These are phyloP conservation scores for Aphidius colemani DNA, from an alignment of 2,888 invertebrate species.

Conservation along the genomic window DNA sequence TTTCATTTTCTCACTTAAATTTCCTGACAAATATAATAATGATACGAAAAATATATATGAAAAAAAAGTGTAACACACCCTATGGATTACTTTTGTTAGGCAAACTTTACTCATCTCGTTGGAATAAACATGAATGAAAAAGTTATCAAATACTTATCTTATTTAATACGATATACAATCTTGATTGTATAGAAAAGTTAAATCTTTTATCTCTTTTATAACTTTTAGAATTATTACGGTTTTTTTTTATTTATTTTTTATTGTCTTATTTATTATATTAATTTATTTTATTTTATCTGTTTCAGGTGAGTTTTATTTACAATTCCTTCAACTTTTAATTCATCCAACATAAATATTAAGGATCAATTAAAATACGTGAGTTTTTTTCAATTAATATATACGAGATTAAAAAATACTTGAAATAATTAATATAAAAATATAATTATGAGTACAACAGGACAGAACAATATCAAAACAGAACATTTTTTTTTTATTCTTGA, in stretches of 20 bases:
- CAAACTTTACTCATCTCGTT: slow-evolving; percentile 23
- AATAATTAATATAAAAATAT: no score
- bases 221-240: slow-evolving; percentile 23
- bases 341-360: neutral
- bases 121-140: slow-evolving; percentile 15
- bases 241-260: slow-evolving; percentile 2
- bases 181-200: slow-evolving; percentile 14
- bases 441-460: neutral
- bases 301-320: slow-evolving; percentile 42
- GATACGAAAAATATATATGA: neutral
- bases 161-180: slow-evolving; percentile 23
- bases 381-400: neutral
- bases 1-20: neutral
- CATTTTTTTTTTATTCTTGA: no score
- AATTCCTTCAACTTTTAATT: slow-evolving; percentile 6
- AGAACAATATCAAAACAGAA: neutral
- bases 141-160: slow-evolving; percentile 19
- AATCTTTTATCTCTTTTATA: slow-evolving; percentile 22
- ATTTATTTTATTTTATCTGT: slow-evolving; percentile 31
- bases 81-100: neutral
- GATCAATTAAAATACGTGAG: neutral
- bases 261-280: neutral
- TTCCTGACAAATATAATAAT: slow-evolving; percentile 11
- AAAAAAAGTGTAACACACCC: no score
- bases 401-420: no score